phyloP scores from a whole-genome alignment of 1,140 invertebrate genomes.

The Bilobella aurantiaca region DNA sequence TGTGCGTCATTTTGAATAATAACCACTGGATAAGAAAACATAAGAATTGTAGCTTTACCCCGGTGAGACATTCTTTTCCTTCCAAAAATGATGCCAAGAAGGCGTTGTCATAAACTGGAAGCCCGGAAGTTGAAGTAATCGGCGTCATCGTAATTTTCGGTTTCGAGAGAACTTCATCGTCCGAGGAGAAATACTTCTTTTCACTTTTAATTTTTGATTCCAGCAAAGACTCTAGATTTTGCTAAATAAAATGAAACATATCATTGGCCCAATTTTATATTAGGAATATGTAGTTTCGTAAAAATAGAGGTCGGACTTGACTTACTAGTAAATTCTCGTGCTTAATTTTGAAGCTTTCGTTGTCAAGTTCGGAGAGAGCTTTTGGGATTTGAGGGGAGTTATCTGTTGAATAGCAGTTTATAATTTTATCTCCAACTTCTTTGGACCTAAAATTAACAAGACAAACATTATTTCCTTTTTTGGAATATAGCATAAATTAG shows the following conservation, averaged over 20 bases:
- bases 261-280: neutral
- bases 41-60: conserved; percentile 47
- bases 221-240: conserved; percentile 33
- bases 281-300: neutral
- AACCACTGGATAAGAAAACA: conserved; percentile 7
- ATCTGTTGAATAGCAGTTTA: conserved; percentile 63
- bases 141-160: conserved; percentile 19
- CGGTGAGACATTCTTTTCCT: conserved; percentile 70
- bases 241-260: conserved; percentile 16
- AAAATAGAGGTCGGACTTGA: no score
- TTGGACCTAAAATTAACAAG: conserved; percentile 49
- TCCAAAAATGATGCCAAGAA: conserved; percentile 63
- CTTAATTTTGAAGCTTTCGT: conserved; percentile 57
- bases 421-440: conserved; percentile 65
- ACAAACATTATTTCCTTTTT: no score
- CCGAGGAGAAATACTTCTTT: conserved; percentile 19
- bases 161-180: conserved; percentile 36
- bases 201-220: conserved; percentile 34
- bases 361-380: conserved; percentile 57
- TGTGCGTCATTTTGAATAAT: no score
- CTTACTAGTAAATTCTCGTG: conserved; percentile 44
- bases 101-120: conserved; percentile 44
- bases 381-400: conserved; percentile 62
- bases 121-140: neutral
- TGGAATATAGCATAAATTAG: no score